Base-by-base conservation (phyloP, 2,888 invertebrate genomes). In the Blera fallax region DNA sequence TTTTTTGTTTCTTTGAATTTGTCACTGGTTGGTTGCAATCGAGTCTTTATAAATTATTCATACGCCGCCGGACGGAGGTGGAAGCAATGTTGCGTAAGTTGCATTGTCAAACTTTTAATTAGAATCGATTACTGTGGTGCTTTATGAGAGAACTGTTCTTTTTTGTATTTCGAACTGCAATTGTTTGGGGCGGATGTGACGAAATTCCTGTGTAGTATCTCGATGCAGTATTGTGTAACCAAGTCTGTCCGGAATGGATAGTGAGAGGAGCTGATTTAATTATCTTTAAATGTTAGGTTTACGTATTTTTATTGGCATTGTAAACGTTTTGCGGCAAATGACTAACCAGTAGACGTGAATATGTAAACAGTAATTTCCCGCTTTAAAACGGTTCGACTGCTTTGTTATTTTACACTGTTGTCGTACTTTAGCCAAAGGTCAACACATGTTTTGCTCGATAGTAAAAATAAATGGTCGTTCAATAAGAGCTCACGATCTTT, bases 101-200 rank as follows among this genome's bases (percentile, higher is more conserved):
- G 78, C 72, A 72, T 73, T 78, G 72, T 83, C 78, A 52, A 78
- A 77, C 64, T 82, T 76, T 83, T 78, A 83, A 77, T 77, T 73
- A 83, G 72, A 78, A 83, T 83, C 78, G 78, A 83, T 83, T 72
- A 45, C 34, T 58, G 40, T 48, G 34, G 67, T 65, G 72, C 40
- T 58, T 50, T 54, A 72, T 37, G 34, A 14, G 14, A 0, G 52
- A 32, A 48, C 29, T 18, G 50, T 32, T 64, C 48, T 40, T 45
- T 43, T 48, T 2, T 78, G 34, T 29, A 27, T 29, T 14, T 29
- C 21, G 24, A 40, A 11, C 11, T 60, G 7, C 16, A 73, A 52
- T 56, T 56, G 58, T 24, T 16, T 54, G 1, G 18, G 21, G 50
- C 64, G 81, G 76, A 81, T 76, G 74, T 74, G 76, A 77, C 29